Base-by-base conservation (phyloP, 2,797 vertebrate species). In the Notoglanidium macrostoma region DNA sequence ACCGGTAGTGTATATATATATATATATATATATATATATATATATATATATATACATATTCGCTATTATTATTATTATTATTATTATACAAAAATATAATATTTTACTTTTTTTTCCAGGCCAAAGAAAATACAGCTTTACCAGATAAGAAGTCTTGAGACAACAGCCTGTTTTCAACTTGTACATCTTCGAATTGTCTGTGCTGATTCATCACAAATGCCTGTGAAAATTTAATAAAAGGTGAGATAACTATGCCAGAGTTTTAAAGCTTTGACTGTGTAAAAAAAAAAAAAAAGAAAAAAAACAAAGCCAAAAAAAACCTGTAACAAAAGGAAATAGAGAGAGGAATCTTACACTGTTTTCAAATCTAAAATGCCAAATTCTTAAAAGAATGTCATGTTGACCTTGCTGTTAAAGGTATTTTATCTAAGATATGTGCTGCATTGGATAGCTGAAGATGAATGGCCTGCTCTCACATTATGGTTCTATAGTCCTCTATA, bases 121-220 rank as follows among this genome's bases (percentile, higher is more conserved):
- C 2, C 26, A 26, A 76, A 76, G 1, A 76, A 44, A n/a, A 74
- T 23, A 77, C 49, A 49, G 73, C 29, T 96, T 96, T 95, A 97
- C 97, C 94, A 85, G 96, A 96, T 84, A 97, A 95, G 90, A 97
- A 96, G 91, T 96, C 94, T 89, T 97, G 96, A 15, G 95, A 96
- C 57, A 94, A 89, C 65, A 95, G 95, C 76, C 94, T 96, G 89
- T 95, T 95, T 90, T 96, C 95, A 88, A 95, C 57, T 81, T 81
- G 79, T 63, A 26, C 94, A 90, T 96, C 95, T 77, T 95, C 94
- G 84, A 96, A 90, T 82, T 95, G 94, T 77, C 95, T 95, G 87
- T 96, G 95, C 78, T 93, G 95, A 92, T 97, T 95, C 0, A 96
- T 95, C 86, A 94, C 93, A 9, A 95, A 95, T 29, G 96, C 94